phyloP scores from a whole-genome alignment of 1,140 invertebrate genomes.

The Drosophila trapezifrons region DNA sequence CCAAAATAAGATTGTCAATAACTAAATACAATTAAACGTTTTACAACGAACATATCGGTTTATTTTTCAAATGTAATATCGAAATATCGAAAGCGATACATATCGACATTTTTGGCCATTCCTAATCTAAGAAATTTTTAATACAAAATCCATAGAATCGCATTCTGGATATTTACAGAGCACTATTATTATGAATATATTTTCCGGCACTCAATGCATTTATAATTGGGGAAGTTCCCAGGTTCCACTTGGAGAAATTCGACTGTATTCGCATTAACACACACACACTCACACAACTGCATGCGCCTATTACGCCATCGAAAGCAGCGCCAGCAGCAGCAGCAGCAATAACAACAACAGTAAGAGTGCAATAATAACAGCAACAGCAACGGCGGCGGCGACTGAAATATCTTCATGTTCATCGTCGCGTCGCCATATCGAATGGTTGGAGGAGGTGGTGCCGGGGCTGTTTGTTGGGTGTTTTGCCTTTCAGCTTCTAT shows the following conservation, averaged over 20 bases:
- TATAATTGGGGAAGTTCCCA: slow-evolving; percentile 11
- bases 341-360: slow-evolving; percentile 16
- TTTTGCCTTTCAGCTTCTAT: slow-evolving; percentile 51
- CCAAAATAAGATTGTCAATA: no score
- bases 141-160: not conserved
- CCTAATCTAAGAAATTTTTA: not conserved
- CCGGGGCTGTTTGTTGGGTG: slow-evolving; percentile 10
- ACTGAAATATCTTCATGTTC: slow-evolving; percentile 69
- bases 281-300: slow-evolving; percentile 23
- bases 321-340: slow-evolving; percentile 38
- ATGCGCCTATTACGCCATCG: slow-evolving; percentile 71
- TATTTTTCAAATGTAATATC: no score
- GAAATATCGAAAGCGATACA: no score
- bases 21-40: no score
- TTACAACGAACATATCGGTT: no score
- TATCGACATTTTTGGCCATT: not conserved
- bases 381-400: slow-evolving; percentile 36
- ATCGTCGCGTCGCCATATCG: slow-evolving; percentile 60
- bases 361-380: slow-evolving; percentile 12
- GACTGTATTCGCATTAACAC: slow-evolving; percentile 23
- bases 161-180: not conserved
- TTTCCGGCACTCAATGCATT: slow-evolving; percentile 5
- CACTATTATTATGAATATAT: not conserved
- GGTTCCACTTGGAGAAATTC: slow-evolving; percentile 16
- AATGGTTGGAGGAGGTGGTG: slow-evolving; percentile 11